A percentile compares a stretch with the other conserved stretches of the same genome.
These are phyloP conservation scores for Hipparchia sbordonii DNA, from an alignment of 2,888 invertebrate species.

Conservation along the genomic window DNA sequence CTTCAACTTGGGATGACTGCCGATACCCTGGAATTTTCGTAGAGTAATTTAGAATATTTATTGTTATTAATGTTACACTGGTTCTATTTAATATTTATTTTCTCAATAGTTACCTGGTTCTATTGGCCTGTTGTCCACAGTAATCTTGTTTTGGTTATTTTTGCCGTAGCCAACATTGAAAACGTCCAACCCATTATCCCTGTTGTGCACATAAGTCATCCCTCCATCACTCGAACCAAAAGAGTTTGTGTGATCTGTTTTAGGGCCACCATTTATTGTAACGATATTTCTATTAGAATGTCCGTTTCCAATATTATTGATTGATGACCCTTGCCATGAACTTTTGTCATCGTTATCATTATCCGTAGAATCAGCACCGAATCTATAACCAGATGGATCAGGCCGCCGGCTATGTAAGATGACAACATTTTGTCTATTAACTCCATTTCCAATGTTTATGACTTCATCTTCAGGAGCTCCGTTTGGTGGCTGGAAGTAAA, in stretches of 20 bases:
- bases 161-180: background rate
- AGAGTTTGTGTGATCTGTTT: background rate
- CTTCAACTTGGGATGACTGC: slow-evolving; percentile 1
- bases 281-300: background rate
- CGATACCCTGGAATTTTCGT: background rate
- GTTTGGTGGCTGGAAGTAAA: background rate
- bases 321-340: background rate
- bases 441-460: slow-evolving; percentile 10
- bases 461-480: background rate
- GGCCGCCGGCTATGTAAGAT: background rate
- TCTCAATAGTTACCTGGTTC: background rate
- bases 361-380: background rate
- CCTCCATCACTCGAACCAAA: background rate
- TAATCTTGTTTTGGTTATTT: background rate
- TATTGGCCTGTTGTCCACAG: background rate
- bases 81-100: background rate
- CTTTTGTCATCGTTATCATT: background rate
- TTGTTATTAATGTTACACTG: too few relatives aligned
- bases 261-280: background rate
- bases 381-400: background rate
- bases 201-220: background rate
- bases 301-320: slow-evolving; percentile 6
- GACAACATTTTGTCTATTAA: background rate
- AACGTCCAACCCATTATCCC: background rate
- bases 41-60: background rate